Evolutionary conservation across 2,888 invertebrate species (phyloP), one percentile per base, ranked within the genome.

Genomic region (Lacanobia wlatinum): DNA sequence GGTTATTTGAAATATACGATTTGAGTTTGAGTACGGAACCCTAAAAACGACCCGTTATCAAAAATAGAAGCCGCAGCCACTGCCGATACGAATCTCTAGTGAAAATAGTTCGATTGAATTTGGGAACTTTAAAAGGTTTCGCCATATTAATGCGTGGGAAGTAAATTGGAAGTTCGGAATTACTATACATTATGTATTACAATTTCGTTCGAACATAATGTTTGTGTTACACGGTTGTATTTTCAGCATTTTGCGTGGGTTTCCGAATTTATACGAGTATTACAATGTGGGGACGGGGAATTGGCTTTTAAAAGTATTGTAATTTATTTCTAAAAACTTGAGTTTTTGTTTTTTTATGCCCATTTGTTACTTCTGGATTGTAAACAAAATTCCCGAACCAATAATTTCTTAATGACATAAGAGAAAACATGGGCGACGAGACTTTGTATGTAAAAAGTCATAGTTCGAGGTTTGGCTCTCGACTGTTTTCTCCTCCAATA

Each of bases 161-260:
- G 10, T 9, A 34, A 43, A 75, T 56, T 23, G n/a, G 16, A 56
- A 56, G 18, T 56, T 56, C 2, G 9, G 7, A 43, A 74, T 63
- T 9, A 48, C 23, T 73, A 16, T 28, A 28, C 28, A 28, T 28
- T 48, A 21, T 56, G 6, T 21, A 55, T 63, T 50, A 43, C 38
- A 55, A 38, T 58, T 61, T 12, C 18, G 12, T 38, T 12, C 7
- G 8, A 9, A 43, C 12, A 14, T 28, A 10, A 46, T 56, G 12
- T 43, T 74, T 62, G 23, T 52, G 58, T 21, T 16, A 63, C 16
- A 52, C 23, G 12, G 23, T 28, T 53, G 2, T 38, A 10, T 59
- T 48, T 18, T 8, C 16, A 6, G 10, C 14, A 14, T 59, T 34
- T 48, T 28, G 59, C 21, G 28, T 28, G 23, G 46, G 28, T 28